Conservation (phyloP, 2,888 invertebrate genomes). For the Lasioglossum pauxillum region DNA sequence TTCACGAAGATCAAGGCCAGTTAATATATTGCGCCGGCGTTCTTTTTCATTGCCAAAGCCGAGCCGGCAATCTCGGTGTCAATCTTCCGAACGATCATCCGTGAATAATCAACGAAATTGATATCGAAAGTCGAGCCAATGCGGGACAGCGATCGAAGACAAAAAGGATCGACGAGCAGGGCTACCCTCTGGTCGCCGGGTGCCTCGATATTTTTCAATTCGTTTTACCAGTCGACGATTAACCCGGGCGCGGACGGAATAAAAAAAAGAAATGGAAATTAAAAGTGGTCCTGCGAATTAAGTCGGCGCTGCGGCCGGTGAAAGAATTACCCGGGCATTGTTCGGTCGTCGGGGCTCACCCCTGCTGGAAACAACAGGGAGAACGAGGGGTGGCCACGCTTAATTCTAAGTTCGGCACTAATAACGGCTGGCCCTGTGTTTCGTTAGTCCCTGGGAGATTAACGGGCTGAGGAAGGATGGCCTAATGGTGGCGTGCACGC, state of each 20-base stretch:
- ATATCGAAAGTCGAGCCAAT: conserved; percentile 5
- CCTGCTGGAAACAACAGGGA: conserved; percentile 65
- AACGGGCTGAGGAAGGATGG: conserved; percentile 62
- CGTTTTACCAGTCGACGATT: conserved; percentile 49
- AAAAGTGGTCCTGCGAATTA: conserved; percentile 58
- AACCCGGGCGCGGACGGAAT: conserved; percentile 26
- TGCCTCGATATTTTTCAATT: conserved; percentile 35
- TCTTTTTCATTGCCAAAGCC: background rate
- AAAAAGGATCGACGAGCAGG: conserved; percentile 8
- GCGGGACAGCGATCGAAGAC: background rate
- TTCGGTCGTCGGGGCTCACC: conserved; percentile 52
- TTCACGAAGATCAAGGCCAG: background rate
- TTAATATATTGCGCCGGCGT: background rate
- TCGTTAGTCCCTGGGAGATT: conserved; percentile 72
- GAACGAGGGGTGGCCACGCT: conserved; percentile 39
- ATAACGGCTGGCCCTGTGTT: conserved; percentile 71
- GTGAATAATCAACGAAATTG: conserved; percentile 16
- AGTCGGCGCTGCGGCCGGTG: conserved; percentile 55
- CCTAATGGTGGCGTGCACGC: conserved; percentile 65
- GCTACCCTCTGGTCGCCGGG: background rate
- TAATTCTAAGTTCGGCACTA: conserved; percentile 75
- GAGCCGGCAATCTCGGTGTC: background rate
- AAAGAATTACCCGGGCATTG: conserved; percentile 69
- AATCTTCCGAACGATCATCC: conserved; percentile 4
- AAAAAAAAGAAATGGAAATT: conserved; percentile 38